phyloP scores from a whole-genome alignment of 2,113 vertebrate species.

The Theristicus caerulescens region DNA sequence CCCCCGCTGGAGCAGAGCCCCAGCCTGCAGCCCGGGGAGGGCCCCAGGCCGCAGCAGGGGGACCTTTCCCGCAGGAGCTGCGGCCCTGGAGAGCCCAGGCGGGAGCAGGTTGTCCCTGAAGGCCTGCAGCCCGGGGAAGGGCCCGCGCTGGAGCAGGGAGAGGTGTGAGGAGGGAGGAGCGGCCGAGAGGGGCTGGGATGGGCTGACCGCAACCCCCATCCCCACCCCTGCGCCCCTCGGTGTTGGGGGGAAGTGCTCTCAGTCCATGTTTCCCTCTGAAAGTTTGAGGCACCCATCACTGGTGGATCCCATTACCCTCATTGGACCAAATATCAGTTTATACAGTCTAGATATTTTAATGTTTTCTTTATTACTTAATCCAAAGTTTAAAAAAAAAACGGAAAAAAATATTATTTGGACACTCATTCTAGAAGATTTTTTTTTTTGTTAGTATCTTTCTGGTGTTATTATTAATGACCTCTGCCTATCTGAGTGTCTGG shows the following conservation, averaged over 20 bases:
- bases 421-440: neutral
- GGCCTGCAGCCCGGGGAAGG: too few relatives aligned
- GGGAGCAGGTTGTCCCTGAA: too few relatives aligned
- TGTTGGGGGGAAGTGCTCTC: neutral
- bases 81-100: too few relatives aligned
- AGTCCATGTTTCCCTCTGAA: neutral
- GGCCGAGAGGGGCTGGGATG: neutral
- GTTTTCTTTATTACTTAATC: neutral
- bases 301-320: neutral
- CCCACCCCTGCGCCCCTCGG: accelerated
- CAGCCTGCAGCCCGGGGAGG: too few relatives aligned
- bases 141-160: neutral
- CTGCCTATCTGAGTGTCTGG: neutral
- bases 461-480: neutral
- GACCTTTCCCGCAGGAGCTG: too few relatives aligned
- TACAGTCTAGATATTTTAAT: neutral
- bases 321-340: neutral
- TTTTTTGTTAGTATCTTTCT: neutral
- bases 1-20: too few relatives aligned
- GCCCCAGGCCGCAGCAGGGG: too few relatives aligned
- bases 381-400: neutral
- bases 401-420: neutral
- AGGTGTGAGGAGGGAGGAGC: neutral
- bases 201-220: too few relatives aligned
- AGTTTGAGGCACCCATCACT: neutral